A percentile compares a stretch with the other conserved stretches of the same genome.
phyloP scores from a whole-genome alignment of 2,113 vertebrate species.

The Balaenoptera acutorostrata region DNA sequence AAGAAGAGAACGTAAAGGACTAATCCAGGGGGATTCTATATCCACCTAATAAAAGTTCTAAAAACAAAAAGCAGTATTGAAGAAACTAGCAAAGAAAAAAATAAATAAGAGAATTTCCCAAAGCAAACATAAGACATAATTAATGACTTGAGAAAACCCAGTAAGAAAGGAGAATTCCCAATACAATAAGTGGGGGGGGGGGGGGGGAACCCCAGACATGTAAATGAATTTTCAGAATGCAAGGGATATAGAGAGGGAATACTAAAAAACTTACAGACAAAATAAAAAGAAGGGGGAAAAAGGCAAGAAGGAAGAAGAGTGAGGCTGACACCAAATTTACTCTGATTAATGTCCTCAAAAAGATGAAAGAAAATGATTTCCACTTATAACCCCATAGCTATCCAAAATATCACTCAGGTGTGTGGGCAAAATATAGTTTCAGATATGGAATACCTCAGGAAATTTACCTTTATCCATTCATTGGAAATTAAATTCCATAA shows the following conservation, averaged over 20 bases:
- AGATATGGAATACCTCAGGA: neutral
- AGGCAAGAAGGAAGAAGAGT: neutral
- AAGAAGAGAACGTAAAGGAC: neutral
- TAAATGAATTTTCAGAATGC: no score
- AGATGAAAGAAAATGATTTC: neutral
- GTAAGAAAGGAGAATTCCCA: neutral
- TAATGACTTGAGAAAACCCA: neutral
- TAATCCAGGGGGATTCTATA: neutral
- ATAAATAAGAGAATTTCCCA: neutral
- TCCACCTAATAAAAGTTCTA: neutral
- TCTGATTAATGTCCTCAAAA: neutral
- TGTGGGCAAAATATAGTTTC: neutral
- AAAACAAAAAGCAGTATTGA: neutral
- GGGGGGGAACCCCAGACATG: no score
- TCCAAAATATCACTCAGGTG: neutral
- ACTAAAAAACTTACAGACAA: neutral
- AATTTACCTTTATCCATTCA: slow-evolving; percentile 15
- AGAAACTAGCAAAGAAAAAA: neutral
- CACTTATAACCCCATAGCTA: neutral
- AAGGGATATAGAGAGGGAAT: no score
- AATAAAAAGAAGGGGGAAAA: neutral
- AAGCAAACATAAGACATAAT: neutral
- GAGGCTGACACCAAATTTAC: no score
- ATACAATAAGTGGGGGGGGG: neutral
- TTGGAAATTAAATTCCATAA: neutral